Evolutionary conservation across 1,140 invertebrate genomes (phyloP).

Genomic region (Rhyzopertha dominica): DNA sequence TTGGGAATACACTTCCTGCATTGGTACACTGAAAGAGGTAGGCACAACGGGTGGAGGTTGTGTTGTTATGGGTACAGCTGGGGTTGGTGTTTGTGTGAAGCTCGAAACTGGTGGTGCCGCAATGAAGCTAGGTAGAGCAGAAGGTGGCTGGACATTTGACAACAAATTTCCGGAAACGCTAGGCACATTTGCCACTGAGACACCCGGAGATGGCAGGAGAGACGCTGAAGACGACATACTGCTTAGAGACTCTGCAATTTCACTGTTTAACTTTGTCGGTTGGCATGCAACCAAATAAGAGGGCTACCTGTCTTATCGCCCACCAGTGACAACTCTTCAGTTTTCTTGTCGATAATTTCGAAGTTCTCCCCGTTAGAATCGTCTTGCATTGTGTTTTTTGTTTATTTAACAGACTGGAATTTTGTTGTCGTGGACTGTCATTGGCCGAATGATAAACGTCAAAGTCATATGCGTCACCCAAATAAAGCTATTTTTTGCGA

Average conservation of each 20-base stretch:
- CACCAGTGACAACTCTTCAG: constrained; percentile 23
- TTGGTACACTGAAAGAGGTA: constrained; percentile 8
- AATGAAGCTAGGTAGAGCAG: constrained; percentile 53
- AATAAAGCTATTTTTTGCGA: too few species aligned
- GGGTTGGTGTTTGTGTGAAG: too few species aligned
- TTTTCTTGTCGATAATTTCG: constrained; percentile 48
- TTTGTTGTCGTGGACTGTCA: too few species aligned
- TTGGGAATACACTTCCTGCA: constrained; percentile 32
- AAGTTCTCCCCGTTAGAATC: constrained; percentile 48
- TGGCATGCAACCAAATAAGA: not conserved
- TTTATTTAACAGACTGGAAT: too few species aligned
- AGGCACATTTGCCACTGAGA: constrained; percentile 24
- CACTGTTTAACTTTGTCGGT: constrained; percentile 3
- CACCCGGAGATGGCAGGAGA: constrained; percentile 34
- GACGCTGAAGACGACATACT: constrained; percentile 36
- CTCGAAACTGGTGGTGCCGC: constrained; percentile 1
- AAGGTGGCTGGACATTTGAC: constrained; percentile 54
- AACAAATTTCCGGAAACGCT: constrained; percentile 48
- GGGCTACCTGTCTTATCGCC: constrained; percentile 28
- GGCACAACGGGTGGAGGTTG: constrained; percentile 3
- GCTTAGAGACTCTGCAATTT: constrained; percentile 29
- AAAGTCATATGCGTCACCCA: too few species aligned
- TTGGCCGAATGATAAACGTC: too few species aligned
- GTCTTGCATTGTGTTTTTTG: constrained; percentile 40
- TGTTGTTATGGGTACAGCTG: constrained; percentile 8